Evolutionary conservation across 1,140 invertebrate species (phyloP).

Genomic region (Thaumatotibia leucotreta): DNA sequence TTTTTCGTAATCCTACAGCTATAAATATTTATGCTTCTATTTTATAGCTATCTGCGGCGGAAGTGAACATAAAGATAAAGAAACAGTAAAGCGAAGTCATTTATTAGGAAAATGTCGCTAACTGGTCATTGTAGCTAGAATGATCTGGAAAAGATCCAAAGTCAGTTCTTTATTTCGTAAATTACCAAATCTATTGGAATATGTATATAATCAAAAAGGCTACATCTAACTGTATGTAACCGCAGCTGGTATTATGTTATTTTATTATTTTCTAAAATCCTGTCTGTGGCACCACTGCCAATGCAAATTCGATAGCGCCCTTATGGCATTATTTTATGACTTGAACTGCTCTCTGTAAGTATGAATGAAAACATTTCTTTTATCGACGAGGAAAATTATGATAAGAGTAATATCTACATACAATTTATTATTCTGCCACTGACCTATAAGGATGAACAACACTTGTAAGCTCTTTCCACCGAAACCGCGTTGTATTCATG

Average conservation of each 20-base stretch:
- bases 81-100: neutral
- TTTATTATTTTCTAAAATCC: too few relatives aligned
- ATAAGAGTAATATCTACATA: too few relatives aligned
- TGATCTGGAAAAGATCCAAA: neutral
- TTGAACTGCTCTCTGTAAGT: too few relatives aligned
- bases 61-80: slow-evolving; percentile 6
- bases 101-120: slow-evolving; percentile 7
- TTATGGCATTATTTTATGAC: too few relatives aligned
- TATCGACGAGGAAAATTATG: too few relatives aligned
- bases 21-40: slow-evolving; percentile 14
- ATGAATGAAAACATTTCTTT: too few relatives aligned
- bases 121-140: neutral
- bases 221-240: too few relatives aligned
- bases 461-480: neutral
- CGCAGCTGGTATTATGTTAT: too few relatives aligned
- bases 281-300: too few relatives aligned
- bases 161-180: neutral
- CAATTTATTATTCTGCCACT: neutral
- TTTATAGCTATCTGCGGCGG: neutral
- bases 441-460: neutral
- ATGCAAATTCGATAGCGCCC: too few relatives aligned
- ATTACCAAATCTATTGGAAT: neutral
- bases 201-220: too few relatives aligned
- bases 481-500: neutral
- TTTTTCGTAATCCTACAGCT: slow-evolving; percentile 1